These are phyloP conservation scores for Physella acuta DNA, from an alignment of 1,140 invertebrate genomes.

Conservation along the genomic window DNA sequence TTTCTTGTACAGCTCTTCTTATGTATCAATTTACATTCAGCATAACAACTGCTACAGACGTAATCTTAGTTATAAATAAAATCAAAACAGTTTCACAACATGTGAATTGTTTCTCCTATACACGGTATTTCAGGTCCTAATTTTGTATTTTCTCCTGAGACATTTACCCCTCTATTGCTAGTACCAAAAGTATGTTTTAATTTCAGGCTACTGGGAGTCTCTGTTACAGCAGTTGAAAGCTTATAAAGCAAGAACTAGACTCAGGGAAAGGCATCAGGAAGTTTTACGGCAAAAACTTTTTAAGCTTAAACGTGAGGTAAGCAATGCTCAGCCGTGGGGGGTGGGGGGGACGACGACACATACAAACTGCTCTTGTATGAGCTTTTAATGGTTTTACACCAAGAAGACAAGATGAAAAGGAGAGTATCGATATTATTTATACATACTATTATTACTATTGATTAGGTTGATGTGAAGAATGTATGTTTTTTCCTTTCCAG, in stretches of 20 bases:
- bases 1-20: too few species aligned
- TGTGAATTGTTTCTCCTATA: too few species aligned
- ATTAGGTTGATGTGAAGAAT: too few species aligned
- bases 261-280: constrained; percentile 89
- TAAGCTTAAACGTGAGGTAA: constrained; percentile 77
- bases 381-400: not conserved
- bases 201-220: constrained; percentile 87
- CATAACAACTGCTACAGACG: too few species aligned
- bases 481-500: too few species aligned
- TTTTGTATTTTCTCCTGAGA: too few species aligned
- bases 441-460: not conserved
- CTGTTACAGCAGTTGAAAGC: constrained; percentile 90
- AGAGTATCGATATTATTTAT: not conserved
- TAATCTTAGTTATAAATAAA: too few species aligned
- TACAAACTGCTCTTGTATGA: not conserved
- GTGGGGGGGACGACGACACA: not conserved
- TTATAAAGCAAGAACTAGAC: constrained; percentile 88
- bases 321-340: not conserved
- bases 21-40: too few species aligned
- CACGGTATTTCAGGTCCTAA: too few species aligned
- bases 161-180: too few species aligned
- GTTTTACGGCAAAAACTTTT: constrained; percentile 87
- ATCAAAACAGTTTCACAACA: too few species aligned
- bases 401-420: not conserved
- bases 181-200: too few species aligned